These are phyloP conservation scores for Cassiopea xamachana DNA, from an alignment of 30 jellyfish, hydroid and myxozoan genomes.

Conservation along the genomic window DNA sequence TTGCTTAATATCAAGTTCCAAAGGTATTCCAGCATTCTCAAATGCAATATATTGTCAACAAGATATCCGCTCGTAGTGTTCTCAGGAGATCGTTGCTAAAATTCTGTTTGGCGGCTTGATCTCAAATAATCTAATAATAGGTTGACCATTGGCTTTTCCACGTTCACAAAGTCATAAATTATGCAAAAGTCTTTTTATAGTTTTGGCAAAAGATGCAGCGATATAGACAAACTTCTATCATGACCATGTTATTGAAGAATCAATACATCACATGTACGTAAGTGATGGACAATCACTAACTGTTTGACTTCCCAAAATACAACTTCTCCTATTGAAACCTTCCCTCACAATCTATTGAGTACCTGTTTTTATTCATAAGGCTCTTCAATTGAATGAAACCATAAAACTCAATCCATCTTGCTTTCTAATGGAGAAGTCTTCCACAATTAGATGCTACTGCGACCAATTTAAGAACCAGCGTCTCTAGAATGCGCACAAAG, in stretches of 20 bases:
- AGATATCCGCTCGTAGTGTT: not conserved
- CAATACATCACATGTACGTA: not conserved
- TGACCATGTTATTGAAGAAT: not conserved
- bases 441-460: not conserved
- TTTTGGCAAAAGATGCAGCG: not conserved
- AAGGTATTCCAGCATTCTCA: slow-evolving; percentile 51
- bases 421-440: not conserved
- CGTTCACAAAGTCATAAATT: not conserved
- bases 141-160: not conserved
- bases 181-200: no score
- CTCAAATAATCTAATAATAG: no score
- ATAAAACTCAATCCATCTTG: no score
- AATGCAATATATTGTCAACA: not conserved
- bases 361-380: not conserved
- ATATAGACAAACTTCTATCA: not conserved
- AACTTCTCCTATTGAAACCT: not conserved
- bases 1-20: slow-evolving; percentile 44
- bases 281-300: not conserved
- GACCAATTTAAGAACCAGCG: not conserved
- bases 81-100: no score
- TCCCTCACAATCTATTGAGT: not conserved
- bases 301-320: not conserved
- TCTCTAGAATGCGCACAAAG: not conserved
- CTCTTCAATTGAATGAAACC: not conserved
- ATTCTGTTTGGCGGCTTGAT: not conserved